These are phyloP conservation scores for Rhagoletis zephyria DNA, from an alignment of 1,140 invertebrate genomes.

Conservation along the genomic window DNA sequence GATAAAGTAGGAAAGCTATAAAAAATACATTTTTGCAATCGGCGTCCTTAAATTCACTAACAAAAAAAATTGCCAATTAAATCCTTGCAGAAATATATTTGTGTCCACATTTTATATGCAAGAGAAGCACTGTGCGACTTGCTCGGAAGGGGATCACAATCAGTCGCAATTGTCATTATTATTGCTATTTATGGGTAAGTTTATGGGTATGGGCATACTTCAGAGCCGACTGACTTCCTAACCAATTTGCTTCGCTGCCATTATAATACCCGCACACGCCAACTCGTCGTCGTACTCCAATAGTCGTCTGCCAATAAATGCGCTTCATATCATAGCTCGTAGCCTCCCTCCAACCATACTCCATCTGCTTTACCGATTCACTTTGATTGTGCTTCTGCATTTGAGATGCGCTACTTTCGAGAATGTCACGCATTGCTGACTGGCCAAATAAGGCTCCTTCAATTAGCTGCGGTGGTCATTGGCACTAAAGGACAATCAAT, in stretches of 20 bases:
- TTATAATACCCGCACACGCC: neutral
- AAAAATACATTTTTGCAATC: too few species aligned
- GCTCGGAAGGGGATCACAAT: neutral
- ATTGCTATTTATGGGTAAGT: constrained; percentile 31
- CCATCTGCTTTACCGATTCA: neutral
- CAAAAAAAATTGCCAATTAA: too few species aligned
- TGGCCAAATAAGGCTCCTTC: constrained; percentile 19
- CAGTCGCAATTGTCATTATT: neutral
- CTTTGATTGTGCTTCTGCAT: neutral
- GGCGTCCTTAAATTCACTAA: too few species aligned
- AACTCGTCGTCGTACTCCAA: neutral
- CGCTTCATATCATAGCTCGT: neutral
- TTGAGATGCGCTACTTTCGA: neutral
- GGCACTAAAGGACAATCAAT: constrained; percentile 35
- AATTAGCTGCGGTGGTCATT: constrained; percentile 46
- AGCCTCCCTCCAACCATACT: neutral
- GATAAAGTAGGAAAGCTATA: too few species aligned
- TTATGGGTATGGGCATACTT: constrained; percentile 26
- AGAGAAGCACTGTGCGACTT: neutral
- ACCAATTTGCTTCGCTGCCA: neutral
- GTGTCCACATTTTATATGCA: too few species aligned
- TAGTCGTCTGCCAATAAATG: too few species aligned
- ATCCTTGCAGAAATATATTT: too few species aligned
- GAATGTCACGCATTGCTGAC: constrained; percentile 48
- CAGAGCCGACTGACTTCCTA: neutral